Evolutionary conservation across 2,888 invertebrate genomes (phyloP).

Genomic region (Brachycybe producta): DNA sequence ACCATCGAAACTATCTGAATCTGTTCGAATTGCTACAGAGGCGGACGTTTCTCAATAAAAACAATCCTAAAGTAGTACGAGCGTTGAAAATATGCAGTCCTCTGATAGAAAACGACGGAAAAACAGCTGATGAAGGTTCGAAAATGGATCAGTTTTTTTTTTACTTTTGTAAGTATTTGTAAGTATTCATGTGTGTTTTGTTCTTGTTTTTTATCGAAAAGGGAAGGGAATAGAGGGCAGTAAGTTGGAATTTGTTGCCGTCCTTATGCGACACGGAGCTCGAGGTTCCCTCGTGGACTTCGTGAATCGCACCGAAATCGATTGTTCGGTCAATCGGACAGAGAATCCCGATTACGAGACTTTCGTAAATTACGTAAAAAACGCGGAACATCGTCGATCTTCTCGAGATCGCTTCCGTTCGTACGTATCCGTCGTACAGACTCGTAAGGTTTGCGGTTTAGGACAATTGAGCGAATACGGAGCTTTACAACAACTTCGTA

Average conservation of each 20-base stretch:
- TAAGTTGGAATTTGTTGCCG: conserved; percentile 51
- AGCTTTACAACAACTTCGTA: conserved; percentile 63
- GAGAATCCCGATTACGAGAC: conserved; percentile 39
- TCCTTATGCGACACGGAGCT: conserved; percentile 77
- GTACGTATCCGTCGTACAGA: conserved; percentile 60
- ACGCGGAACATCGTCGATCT: conserved; percentile 18
- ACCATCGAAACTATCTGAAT: not conserved
- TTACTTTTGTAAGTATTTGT: no score
- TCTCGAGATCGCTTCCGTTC: conserved; percentile 55
- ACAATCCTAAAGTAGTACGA: conserved; percentile 15
- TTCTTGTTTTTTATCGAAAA: not conserved
- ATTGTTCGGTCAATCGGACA: conserved; percentile 49
- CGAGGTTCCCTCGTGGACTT: conserved; percentile 75
- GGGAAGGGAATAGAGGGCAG: not conserved
- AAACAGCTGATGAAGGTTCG: conserved; percentile 9
- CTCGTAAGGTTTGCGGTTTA: conserved; percentile 54
- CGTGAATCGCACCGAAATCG: conserved; percentile 58
- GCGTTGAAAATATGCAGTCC: conserved; percentile 40
- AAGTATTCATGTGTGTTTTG: no score
- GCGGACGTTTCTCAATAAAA: conserved; percentile 7
- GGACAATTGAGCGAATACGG: conserved; percentile 74
- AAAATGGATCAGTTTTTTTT: no score
- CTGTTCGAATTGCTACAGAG: not conserved
- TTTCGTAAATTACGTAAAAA: conserved; percentile 21
- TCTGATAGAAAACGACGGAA: conserved; percentile 25